Percentiles rank a stretch among this genome's conserved stretches.
These are phyloP conservation scores for Chrosomus eos DNA, from an alignment of 2,797 vertebrate genomes.

Conservation along the genomic window DNA sequence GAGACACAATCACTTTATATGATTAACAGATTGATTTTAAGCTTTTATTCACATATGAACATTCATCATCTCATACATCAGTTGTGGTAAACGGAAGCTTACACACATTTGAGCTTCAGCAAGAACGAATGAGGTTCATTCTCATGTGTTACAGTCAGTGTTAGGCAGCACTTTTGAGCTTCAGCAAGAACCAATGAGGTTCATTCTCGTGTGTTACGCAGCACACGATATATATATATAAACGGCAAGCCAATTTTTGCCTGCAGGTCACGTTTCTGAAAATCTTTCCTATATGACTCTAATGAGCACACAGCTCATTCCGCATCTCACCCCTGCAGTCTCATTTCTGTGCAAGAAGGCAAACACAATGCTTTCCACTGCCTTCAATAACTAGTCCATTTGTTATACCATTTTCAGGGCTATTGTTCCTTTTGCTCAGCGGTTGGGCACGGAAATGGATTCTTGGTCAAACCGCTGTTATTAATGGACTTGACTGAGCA, in stretches of 20 bases:
- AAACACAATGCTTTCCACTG: constrained; percentile 14
- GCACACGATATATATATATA: too few relatives aligned
- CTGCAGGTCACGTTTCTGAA: constrained; percentile 10
- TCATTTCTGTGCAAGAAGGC: constrained; percentile 5
- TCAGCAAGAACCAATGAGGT: too few relatives aligned
- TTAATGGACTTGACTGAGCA: constrained; percentile 47
- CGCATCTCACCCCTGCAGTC: neutral
- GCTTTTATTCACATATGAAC: too few relatives aligned
- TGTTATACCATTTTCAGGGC: constrained; percentile 37
- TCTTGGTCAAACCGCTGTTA: constrained; percentile 29
- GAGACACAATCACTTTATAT: too few relatives aligned
- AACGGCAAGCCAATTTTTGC: neutral
- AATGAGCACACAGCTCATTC: constrained; percentile 11
- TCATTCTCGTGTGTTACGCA: too few relatives aligned
- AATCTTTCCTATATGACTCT: neutral
- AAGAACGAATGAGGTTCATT: too few relatives aligned
- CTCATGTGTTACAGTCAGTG: too few relatives aligned
- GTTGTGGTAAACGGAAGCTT: too few relatives aligned
- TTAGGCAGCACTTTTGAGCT: too few relatives aligned
- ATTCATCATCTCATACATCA: too few relatives aligned
- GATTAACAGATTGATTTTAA: too few relatives aligned
- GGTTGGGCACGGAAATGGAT: constrained; percentile 40
- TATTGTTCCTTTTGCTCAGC: constrained; percentile 51
- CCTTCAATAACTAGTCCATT: constrained; percentile 47
- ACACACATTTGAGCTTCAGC: too few relatives aligned